These are phyloP conservation scores for Trissolcus basalis DNA, from an alignment of 1,140 invertebrate species.

Conservation along the genomic window DNA sequence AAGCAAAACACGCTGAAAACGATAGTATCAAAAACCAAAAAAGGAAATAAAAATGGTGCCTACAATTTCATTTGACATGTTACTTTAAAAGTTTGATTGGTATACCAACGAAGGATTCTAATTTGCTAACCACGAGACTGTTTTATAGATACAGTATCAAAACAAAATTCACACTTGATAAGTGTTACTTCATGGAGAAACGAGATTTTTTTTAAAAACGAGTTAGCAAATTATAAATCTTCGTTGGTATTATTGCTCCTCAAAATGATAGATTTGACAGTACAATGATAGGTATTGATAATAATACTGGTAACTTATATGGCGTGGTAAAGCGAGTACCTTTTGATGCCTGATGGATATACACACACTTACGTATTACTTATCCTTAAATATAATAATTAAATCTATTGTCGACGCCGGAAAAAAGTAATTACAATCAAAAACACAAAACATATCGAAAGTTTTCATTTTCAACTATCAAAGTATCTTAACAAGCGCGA, in stretches of 20 bases:
- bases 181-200: too few relatives aligned
- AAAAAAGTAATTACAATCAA: conserved; percentile 8
- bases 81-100: too few relatives aligned
- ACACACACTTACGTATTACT: conserved; percentile 22
- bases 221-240: background rate
- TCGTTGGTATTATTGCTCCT: conserved; percentile 7
- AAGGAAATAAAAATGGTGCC: too few relatives aligned
- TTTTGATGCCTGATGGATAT: conserved; percentile 18
- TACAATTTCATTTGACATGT: too few relatives aligned
- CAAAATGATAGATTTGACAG: conserved; percentile 37
- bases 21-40: too few relatives aligned
- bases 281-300: conserved; percentile 63
- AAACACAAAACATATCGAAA: too few relatives aligned
- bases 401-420: conserved; percentile 9
- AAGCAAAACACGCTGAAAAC: too few relatives aligned
- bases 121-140: background rate
- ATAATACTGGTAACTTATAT: conserved; percentile 76
- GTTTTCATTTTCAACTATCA: conserved; percentile 3
- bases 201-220: too few relatives aligned
- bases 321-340: conserved; percentile 65
- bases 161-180: too few relatives aligned
- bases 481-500: too few relatives aligned
- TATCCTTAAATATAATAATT: background rate
- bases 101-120: too few relatives aligned
- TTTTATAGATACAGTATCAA: conserved; percentile 1